These are phyloP conservation scores for Scomber japonicus DNA, from an alignment of 2,113 vertebrate genomes.

Conservation along the genomic window DNA sequence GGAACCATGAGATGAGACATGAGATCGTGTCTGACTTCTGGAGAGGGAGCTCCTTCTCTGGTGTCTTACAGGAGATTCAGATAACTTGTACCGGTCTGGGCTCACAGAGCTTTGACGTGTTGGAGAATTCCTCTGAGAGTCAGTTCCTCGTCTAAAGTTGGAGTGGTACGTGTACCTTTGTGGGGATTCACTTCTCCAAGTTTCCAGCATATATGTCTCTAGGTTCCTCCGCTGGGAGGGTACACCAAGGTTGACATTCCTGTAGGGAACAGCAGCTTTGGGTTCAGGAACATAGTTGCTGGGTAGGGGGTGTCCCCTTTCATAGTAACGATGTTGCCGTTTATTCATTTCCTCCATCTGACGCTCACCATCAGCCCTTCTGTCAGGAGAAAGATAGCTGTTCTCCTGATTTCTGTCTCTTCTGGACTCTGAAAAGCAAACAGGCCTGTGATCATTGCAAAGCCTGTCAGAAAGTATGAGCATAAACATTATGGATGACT, in stretches of 20 bases:
- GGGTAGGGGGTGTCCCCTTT: constrained; percentile 83
- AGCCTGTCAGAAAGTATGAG: not conserved
- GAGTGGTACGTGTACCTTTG: constrained; percentile 85
- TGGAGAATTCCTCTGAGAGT: constrained; percentile 77
- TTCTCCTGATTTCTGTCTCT: constrained; percentile 72
- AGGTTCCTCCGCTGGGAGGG: constrained; percentile 82
- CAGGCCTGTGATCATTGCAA: constrained; percentile 5
- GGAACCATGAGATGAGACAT: constrained; percentile 55
- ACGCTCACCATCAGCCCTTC: constrained; percentile 60
- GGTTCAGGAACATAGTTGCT: constrained; percentile 81
- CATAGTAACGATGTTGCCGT: constrained; percentile 67
- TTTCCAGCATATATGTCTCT: constrained; percentile 70
- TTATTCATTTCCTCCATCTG: constrained; percentile 66
- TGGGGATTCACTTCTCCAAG: constrained; percentile 84
- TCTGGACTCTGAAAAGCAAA: constrained; percentile 73
- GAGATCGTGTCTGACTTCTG: constrained; percentile 65
- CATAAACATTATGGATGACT: not conserved
- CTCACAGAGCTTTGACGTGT: constrained; percentile 80
- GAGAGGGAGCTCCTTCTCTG: constrained; percentile 69
- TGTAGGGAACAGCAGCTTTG: constrained; percentile 85
- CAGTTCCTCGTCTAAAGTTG: constrained; percentile 81
- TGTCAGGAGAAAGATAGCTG: constrained; percentile 80
- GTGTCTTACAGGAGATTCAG: constrained; percentile 38
- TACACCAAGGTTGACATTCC: constrained; percentile 83
- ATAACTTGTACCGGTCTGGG: constrained; percentile 74